These are phyloP conservation scores for Athene noctua DNA, from an alignment of 2,113 vertebrate genomes.

Conservation along the genomic window DNA sequence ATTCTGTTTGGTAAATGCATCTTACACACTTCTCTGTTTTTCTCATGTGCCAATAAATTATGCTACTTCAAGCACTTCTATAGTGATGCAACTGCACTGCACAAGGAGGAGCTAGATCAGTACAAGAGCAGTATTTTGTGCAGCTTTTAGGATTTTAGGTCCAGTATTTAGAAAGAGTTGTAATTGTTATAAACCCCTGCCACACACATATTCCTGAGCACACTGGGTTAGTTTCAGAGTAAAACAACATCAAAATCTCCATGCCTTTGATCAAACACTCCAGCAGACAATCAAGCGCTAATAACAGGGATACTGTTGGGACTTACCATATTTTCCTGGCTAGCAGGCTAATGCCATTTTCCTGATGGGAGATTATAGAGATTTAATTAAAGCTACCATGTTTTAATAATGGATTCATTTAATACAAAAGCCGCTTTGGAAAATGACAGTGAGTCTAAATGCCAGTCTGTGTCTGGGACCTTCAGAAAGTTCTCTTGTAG, in stretches of 20 bases:
- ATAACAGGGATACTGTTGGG: neutral
- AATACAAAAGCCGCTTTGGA: conserved; percentile 37
- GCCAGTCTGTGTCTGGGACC: conserved; percentile 2
- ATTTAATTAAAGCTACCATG: conserved; percentile 55
- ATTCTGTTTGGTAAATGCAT: neutral
- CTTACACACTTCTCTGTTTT: neutral
- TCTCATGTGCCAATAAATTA: neutral
- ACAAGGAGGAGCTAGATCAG: neutral
- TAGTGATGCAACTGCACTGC: fast-evolving
- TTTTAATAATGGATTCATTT: conserved; percentile 46
- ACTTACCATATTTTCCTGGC: conserved; percentile 19
- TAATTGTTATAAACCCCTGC: neutral
- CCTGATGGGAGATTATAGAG: conserved; percentile 32
- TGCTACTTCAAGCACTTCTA: neutral
- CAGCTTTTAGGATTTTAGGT: neutral
- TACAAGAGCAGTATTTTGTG: neutral
- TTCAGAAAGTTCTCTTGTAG: conserved; percentile 28
- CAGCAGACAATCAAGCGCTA: neutral
- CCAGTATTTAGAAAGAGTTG: neutral
- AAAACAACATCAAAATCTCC: neutral
- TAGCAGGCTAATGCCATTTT: conserved; percentile 16
- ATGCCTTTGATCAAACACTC: conserved; percentile 22
- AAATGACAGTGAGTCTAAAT: conserved; percentile 42
- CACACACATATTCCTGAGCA: neutral
- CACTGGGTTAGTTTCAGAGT: neutral